A percentile compares a stretch with the other conserved stretches of the same genome.
Conservation (phyloP, 2,797 vertebrate species). For the Acanthornis magna region DNA sequence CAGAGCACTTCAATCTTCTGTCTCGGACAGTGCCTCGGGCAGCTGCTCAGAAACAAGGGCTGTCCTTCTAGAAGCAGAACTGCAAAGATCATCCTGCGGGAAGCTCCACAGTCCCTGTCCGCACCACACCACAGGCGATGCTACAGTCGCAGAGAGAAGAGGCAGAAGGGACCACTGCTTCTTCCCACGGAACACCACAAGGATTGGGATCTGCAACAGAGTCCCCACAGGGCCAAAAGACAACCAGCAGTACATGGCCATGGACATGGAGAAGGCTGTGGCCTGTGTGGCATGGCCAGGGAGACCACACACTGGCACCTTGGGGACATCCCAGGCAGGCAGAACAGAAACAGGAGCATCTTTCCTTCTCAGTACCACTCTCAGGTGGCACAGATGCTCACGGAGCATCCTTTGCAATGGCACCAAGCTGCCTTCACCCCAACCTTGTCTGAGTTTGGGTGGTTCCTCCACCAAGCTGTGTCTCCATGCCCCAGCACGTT, state of each 20-base stretch:
- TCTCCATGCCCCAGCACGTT: not conserved
- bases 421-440: not conserved
- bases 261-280: not conserved
- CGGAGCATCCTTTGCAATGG: not conserved
- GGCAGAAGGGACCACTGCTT: not conserved
- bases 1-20: not conserved
- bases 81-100: not conserved
- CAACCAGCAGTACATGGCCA: not conserved
- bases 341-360: not conserved
- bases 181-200: not conserved
- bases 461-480: not conserved
- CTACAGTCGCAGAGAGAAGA: not conserved
- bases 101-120: not conserved
- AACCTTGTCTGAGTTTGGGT: not conserved
- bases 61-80: not conserved
- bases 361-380: not conserved
- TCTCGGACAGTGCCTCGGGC: not conserved
- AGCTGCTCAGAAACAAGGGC: not conserved
- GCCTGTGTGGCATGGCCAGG: not conserved
- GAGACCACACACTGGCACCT: not conserved
- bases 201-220: not conserved
- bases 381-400: not conserved
- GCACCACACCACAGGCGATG: fast-evolving
- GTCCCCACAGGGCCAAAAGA: not conserved
- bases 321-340: not conserved